Base-by-base conservation (phyloP, 1,140 invertebrate species). In the Drosophila equinoxialis region DNA sequence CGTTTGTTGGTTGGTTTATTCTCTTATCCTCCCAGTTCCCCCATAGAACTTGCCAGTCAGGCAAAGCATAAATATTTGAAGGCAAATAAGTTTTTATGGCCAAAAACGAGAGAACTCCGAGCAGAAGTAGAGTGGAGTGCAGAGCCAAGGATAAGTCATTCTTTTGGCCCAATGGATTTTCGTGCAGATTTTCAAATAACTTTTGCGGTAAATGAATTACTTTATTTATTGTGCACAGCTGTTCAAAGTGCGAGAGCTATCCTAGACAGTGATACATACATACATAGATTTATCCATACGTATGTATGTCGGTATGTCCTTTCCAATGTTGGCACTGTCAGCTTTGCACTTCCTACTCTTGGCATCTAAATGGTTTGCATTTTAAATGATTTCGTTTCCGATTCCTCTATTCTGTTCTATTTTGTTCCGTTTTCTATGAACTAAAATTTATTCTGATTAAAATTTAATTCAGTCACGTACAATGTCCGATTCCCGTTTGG, bases 381-480 rank as follows among this genome's bases (percentile, higher is more conserved):
- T 83, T 79, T 54, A 79, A 83, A 83, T 79, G 64, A 65, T 64
- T 42, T 39, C 6, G 57, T 54, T 60, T 14, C 60, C 67, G 48
- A 41, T 35, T 68, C 45, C 13, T n/a, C 59, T 20, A 11, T 26
- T 17, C 8, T 14, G 35, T 3, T 17, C 17, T 8, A 7, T 20
- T 48, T 14, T 30, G 30, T 54, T 30, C 30, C 30, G 10, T 61
- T 13, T 23, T 30, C 11, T 23, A 23, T 14, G 41, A 37, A 58
- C 65, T 65, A 59, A 79, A 71, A 81, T 78, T 89, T 90, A 84
- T 81, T 81, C 79, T 87, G 89, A 90, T 90, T 90, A 90, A 90
- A 90, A 79, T 90, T 90, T 90, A 83, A 90, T 81, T 90, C 75
- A 90, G 87, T 90, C 87, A 90, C 87, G 87, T 90, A 87, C 87